These are phyloP conservation scores for Sebastes reedi DNA, from an alignment of 2,797 vertebrate genomes.

Conservation along the genomic window DNA sequence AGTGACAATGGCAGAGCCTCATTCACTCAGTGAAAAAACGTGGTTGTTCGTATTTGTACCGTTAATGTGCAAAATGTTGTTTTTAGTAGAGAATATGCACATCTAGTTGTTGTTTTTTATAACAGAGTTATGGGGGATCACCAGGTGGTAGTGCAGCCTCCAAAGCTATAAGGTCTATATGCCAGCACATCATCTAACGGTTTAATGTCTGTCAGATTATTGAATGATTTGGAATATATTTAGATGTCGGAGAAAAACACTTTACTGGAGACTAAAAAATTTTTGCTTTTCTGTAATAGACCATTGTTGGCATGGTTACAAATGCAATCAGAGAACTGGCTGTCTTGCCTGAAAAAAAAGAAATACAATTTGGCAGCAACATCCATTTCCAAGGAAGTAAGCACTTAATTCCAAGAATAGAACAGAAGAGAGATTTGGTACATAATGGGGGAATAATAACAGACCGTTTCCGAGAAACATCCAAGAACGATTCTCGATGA, in stretches of 20 bases:
- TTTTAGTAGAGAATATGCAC: neutral
- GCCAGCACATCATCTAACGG: neutral
- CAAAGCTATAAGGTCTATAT: neutral
- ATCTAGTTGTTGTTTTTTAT: neutral
- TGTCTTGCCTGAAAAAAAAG: neutral
- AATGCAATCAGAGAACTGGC: slow-evolving; percentile 2
- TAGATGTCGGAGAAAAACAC: slow-evolving; percentile 1
- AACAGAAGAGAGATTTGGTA: neutral
- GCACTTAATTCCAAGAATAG: slow-evolving; percentile 21
- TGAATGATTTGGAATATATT: neutral
- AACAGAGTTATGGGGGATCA: neutral
- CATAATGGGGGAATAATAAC: slow-evolving; percentile 25
- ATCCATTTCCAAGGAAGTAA: slow-evolving; percentile 32
- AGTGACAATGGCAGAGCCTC: slow-evolving; percentile 5
- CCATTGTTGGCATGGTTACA: slow-evolving; percentile 36
- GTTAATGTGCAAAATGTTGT: neutral
- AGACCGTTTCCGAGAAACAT: neutral
- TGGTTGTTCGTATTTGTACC: too few species aligned
- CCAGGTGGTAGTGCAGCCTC: neutral
- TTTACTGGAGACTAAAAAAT: neutral
- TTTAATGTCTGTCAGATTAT: neutral
- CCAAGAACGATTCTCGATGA: neutral
- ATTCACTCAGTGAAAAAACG: neutral
- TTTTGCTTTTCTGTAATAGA: neutral
- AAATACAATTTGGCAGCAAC: neutral